These are phyloP conservation scores for Pristionchus maxplancki DNA, from an alignment of 2,888 invertebrate species.

Conservation along the genomic window DNA sequence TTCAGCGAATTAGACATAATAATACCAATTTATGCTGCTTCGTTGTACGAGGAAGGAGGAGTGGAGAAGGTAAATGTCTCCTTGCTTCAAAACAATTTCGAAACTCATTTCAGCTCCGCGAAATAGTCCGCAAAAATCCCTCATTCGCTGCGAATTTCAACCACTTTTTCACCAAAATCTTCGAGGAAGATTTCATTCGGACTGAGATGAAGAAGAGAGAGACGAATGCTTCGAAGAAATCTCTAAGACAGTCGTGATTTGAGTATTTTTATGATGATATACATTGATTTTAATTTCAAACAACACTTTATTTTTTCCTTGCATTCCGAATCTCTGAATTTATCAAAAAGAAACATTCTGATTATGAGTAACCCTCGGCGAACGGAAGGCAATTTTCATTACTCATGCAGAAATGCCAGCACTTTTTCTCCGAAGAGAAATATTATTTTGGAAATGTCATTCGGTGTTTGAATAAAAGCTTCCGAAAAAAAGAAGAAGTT, in stretches of 20 bases:
- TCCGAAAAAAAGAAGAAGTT: not conserved
- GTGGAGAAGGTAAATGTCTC: not conserved
- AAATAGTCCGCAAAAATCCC: not conserved
- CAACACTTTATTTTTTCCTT: too few species aligned
- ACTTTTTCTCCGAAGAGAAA: not conserved
- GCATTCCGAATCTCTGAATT: too few species aligned
- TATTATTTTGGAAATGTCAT: not conserved
- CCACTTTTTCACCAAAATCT: not conserved
- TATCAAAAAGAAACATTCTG: too few species aligned
- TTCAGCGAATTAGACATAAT: not conserved
- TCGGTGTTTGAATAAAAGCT: not conserved
- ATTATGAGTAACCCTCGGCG: too few species aligned
- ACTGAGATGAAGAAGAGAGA: not conserved
- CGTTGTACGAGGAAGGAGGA: not conserved
- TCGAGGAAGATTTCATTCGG: not conserved
- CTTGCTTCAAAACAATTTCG: not conserved
- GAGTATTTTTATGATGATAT: not conserved
- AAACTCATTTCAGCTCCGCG: not conserved
- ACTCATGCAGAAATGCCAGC: not conserved
- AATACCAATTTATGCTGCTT: not conserved
- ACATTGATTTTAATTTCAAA: not conserved
- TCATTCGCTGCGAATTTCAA: not conserved
- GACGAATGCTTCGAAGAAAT: not conserved
- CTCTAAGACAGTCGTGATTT: not conserved
- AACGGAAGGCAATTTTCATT: not conserved